Evolutionary conservation across 2,888 invertebrate genomes (phyloP).

Genomic region (Drosophila sordidula): DNA sequence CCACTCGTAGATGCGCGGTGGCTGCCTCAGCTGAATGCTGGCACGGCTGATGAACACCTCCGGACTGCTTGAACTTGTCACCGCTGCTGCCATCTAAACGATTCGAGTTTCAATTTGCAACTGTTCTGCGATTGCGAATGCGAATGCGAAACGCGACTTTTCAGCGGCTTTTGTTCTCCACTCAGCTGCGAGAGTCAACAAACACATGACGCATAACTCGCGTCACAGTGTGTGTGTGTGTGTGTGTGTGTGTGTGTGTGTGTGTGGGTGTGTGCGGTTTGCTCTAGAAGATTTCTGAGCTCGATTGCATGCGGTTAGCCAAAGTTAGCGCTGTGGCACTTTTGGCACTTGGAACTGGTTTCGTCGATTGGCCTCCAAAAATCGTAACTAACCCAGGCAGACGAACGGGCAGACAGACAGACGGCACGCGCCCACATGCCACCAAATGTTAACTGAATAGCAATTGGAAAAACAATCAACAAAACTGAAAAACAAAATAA

Average conservation of each 20-base stretch:
- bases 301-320: conserved; percentile 60
- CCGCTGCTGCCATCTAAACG: conserved; percentile 60
- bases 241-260: not conserved
- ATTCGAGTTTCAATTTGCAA: conserved; percentile 63
- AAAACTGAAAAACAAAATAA: conserved; percentile 1
- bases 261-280: conserved; percentile 22
- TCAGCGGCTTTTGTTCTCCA: conserved; percentile 63
- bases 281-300: conserved; percentile 53
- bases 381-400: conserved; percentile 22
- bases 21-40: conserved; percentile 53
- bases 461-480: not conserved
- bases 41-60: conserved; percentile 61
- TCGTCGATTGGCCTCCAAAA: conserved; percentile 17
- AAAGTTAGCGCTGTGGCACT: conserved; percentile 56
- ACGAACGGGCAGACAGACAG: conserved; percentile 29
- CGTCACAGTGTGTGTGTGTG: not conserved
- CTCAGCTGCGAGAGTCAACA: conserved; percentile 9
- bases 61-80: conserved; percentile 31
- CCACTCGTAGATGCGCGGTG: conserved; percentile 56
- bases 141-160: conserved; percentile 54
- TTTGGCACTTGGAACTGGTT: conserved; percentile 68
- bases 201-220: conserved; percentile 40
- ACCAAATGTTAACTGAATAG: conserved; percentile 7
- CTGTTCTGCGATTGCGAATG: conserved; percentile 60
- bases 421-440: conserved; percentile 56